Percentiles rank a stretch among this genome's conserved stretches.
These are phyloP conservation scores for Crotalus horridus DNA, from an alignment of 2,113 vertebrate species.

Conservation along the genomic window DNA sequence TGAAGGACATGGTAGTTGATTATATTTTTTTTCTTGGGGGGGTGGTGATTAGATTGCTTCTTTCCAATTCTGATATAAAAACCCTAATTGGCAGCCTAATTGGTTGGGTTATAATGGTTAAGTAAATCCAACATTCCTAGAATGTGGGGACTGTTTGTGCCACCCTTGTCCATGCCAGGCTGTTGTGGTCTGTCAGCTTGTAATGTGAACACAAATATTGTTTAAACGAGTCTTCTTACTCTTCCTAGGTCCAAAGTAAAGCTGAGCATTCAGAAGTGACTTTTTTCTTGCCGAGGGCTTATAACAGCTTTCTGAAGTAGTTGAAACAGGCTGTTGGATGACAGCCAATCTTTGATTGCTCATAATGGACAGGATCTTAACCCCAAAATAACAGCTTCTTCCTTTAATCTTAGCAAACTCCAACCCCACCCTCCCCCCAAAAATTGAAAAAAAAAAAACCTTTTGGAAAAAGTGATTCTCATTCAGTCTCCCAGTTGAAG, in stretches of 20 bases:
- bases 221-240: not conserved
- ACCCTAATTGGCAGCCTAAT: not conserved
- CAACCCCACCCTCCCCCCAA: not conserved
- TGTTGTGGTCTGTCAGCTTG: not conserved
- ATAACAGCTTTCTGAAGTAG: not conserved
- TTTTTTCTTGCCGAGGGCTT: not conserved
- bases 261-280: not conserved
- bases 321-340: not conserved
- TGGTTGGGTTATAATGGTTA: slow-evolving; percentile 4
- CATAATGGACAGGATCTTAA: not conserved
- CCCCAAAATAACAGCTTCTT: not conserved
- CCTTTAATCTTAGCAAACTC: not conserved
- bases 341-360: not conserved
- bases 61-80: not conserved
- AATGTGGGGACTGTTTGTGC: not conserved
- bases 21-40: not conserved
- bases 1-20: too few species aligned
- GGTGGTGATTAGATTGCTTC: too few species aligned
- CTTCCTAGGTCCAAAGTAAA: not conserved
- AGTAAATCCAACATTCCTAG: slow-evolving; percentile 11
- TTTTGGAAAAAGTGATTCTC: not conserved
- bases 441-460: not conserved
- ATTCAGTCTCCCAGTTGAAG: not conserved
- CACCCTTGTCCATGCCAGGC: accelerated
- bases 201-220: not conserved